Conservation (phyloP, 2,797 vertebrate species). For the Platyrinchus mystaceus region DNA sequence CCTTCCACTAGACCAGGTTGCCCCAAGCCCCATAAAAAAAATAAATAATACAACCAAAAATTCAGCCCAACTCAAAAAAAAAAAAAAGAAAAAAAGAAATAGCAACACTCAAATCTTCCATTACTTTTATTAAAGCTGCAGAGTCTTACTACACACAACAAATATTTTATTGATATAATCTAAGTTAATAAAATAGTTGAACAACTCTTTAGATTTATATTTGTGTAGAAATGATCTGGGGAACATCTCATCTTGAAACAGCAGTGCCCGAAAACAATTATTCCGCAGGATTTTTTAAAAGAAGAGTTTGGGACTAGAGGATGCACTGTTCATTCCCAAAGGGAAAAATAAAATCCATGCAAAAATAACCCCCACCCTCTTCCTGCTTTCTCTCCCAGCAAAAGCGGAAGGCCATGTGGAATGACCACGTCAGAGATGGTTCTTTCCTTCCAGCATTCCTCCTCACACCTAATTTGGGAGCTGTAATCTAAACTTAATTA, state of each 20-base stretch:
- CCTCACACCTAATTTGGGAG: background rate
- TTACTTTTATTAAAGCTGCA: constrained; percentile 77
- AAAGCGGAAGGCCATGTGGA: background rate
- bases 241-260: constrained; percentile 53
- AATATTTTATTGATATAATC: constrained; percentile 77
- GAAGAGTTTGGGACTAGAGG: constrained; percentile 54
- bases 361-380: background rate
- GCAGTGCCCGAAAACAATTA: constrained; percentile 51
- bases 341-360: constrained; percentile 49
- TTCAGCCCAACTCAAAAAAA: background rate
- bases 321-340: constrained; percentile 58
- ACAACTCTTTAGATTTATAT: constrained; percentile 76
- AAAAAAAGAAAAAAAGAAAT: background rate
- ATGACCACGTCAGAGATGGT: background rate
- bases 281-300: constrained; percentile 46
- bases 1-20: background rate
- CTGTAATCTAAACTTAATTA: background rate
- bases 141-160: constrained; percentile 73
- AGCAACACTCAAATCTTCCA: constrained; percentile 10
- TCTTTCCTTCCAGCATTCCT: background rate
- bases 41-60: background rate
- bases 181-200: constrained; percentile 83
- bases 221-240: constrained; percentile 76
- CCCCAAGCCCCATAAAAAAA: background rate
- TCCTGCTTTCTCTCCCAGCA: background rate